phyloP scores from a whole-genome alignment of 1,140 invertebrate species.

The Drosophila ogumai region DNA sequence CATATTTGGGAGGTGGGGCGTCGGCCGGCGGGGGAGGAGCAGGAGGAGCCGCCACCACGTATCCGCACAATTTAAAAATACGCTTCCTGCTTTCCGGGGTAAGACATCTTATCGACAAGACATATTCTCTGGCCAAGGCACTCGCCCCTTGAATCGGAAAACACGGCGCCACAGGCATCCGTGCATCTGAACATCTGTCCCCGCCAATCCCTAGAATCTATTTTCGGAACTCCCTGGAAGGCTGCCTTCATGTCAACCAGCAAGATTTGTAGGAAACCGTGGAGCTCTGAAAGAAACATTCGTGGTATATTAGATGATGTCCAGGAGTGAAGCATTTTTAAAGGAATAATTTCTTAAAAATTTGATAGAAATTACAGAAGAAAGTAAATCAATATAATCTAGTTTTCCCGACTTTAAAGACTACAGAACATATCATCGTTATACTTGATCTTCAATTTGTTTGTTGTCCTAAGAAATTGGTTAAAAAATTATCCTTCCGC shows the following conservation, averaged over 20 bases:
- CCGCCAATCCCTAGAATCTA: conserved; percentile 44
- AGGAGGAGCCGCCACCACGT: conserved; percentile 70
- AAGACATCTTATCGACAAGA: conserved; percentile 51
- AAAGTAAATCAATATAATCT: no score
- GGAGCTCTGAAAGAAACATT: not conserved
- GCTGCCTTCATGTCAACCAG: conserved; percentile 23
- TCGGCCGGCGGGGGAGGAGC: conserved; percentile 31
- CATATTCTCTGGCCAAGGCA: not conserved
- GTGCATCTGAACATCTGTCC: conserved; percentile 50
- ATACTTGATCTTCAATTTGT: not conserved
- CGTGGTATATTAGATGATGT: no score
- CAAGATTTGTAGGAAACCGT: conserved; percentile 5
- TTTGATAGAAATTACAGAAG: no score
- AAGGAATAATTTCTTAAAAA: not conserved
- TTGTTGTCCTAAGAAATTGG: not conserved
- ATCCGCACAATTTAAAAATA: conserved; percentile 85
- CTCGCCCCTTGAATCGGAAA: conserved; percentile 1
- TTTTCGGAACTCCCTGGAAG: conserved; percentile 44
- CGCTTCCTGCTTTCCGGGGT: conserved; percentile 84
- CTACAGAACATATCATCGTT: no score
- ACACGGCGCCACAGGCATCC: conserved; percentile 25
- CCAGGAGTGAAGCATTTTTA: not conserved
- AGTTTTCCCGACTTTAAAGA: no score
- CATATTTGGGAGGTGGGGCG: conserved; percentile 55
- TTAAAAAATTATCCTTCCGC: conserved; percentile 1